These are phyloP conservation scores for Ceratosolen solmsi DNA, from an alignment of 1,140 invertebrate species.

Conservation along the genomic window DNA sequence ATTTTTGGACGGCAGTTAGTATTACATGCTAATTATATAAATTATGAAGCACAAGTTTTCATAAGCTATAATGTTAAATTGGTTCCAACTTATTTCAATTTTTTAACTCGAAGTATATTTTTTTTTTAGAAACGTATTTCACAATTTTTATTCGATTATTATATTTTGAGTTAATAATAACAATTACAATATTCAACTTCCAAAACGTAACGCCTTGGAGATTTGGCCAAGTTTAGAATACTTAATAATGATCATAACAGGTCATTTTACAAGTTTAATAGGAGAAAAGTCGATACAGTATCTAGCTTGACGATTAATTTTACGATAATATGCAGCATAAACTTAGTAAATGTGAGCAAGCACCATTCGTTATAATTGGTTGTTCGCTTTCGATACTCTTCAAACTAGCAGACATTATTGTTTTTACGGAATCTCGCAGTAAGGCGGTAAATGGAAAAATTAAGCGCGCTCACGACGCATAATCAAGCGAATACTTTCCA, in stretches of 20 bases:
- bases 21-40: constrained; percentile 10
- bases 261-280: neutral
- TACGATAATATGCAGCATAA: neutral
- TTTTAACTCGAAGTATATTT: neutral
- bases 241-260: neutral
- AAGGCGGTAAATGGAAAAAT: neutral
- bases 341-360: neutral
- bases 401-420: neutral
- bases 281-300: neutral
- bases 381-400: neutral
- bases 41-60: neutral
- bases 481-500: constrained; percentile 13
- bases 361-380: neutral
- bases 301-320: neutral
- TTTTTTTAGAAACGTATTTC: neutral
- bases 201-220: no score
- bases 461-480: neutral
- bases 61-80: neutral
- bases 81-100: neutral
- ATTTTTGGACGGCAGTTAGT: neutral
- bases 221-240: neutral
- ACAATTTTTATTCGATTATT: constrained; percentile 4
- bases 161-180: neutral
- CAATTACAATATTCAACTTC: neutral
- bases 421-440: neutral